These are phyloP conservation scores for Tipula unca DNA, from an alignment of 2,888 invertebrate species.

Conservation along the genomic window DNA sequence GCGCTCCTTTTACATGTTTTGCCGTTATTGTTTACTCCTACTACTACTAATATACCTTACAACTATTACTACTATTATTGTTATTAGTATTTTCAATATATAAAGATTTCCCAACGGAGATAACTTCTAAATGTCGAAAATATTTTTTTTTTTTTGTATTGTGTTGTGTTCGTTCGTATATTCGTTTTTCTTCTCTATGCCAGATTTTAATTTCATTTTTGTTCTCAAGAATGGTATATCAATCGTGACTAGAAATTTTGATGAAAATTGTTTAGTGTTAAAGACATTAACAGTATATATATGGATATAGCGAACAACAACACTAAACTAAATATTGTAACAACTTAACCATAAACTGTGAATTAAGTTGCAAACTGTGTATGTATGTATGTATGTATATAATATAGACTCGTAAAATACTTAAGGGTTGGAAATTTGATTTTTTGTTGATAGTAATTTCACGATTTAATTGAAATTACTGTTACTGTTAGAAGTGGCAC, in stretches of 20 bases:
- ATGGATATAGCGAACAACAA: background rate
- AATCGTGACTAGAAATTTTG: background rate
- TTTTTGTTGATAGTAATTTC: background rate
- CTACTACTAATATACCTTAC: background rate
- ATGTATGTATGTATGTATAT: background rate
- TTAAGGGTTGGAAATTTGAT: background rate
- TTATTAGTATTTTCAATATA: slow-evolving; percentile 14
- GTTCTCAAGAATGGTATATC: background rate
- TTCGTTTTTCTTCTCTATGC: background rate
- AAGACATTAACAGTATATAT: background rate
- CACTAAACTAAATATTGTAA: background rate
- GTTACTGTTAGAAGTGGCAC: background rate
- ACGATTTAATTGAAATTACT: background rate
- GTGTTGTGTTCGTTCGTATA: background rate
- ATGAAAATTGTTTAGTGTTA: background rate
- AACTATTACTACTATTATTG: background rate
- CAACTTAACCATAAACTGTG: slow-evolving; percentile 8
- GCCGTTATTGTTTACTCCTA: background rate
- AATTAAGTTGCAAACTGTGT: background rate
- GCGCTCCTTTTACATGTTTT: background rate
- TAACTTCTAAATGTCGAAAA: slow-evolving; percentile 4
- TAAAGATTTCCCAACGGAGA: background rate
- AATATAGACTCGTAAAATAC: background rate
- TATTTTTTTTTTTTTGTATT: background rate
- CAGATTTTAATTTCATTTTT: slow-evolving; percentile 8